Evolutionary conservation across 2,113 vertebrate genomes (phyloP), one percentile per base, ranked within the genome.

Genomic region (Datnioides undecimradiatus): DNA sequence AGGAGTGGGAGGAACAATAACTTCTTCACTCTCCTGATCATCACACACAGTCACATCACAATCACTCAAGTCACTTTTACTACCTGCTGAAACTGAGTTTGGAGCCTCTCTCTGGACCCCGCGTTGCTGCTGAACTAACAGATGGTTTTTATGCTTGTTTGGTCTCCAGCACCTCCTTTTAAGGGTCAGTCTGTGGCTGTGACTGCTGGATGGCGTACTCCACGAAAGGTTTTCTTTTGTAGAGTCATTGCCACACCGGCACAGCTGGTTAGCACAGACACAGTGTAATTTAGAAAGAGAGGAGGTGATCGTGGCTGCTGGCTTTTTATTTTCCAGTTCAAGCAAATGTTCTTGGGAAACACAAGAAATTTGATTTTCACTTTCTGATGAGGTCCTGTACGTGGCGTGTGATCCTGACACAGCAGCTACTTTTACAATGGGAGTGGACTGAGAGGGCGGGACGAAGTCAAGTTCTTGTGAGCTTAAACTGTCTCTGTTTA

Each of bases 401-500:
- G 31, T 19, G 46, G 23, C 9, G 27, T 25, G 11, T 13, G 73
- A 67, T 6, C 45, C 27, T 31, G 43, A 27, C 8, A 5, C 16
- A 34, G 0, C 2, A 27, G 36, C 17, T 17, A 14, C 7, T 79
- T 84, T 88, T 4, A 84, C 40, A 43, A 78, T 45, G 1, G 93
- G 93, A 6, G 92, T 94, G 40, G 93, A 94, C 86, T 93, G 93
- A 76, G 82, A 85, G 5, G 86, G 66, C 36, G 93, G 93, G 66
- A 89, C 51, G 19, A 94, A 93, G 59, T 90, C 82, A 7, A 89
- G 29, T 4, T 80, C 76, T 41, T 59, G 60, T 29, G 46, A 16
- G 16, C 36, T 21, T 11, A 86, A 82, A 79, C 76, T 36, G 9
- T 73, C 36, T 23, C 67, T 59, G 2, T 38, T 36, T 0, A 3